A percentile compares a stretch with the other conserved stretches of the same genome.
Conservation (phyloP, 1,140 invertebrate genomes). For the Cecropterus lyciades region DNA sequence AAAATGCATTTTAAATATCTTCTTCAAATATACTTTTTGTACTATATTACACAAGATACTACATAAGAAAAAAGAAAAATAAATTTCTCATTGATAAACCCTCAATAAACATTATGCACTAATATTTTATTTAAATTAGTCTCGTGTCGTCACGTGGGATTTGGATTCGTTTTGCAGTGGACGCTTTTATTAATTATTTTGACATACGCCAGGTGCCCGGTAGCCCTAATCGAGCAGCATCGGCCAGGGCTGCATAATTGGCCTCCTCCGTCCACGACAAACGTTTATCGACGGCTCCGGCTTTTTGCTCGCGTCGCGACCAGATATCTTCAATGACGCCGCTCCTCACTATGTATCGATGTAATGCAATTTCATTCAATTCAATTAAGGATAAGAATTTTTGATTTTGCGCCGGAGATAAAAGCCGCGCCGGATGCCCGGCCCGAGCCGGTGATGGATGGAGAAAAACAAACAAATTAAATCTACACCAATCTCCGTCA, state of each 20-base stretch:
- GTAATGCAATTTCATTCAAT: conserved; percentile 36
- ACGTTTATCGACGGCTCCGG: conserved; percentile 23
- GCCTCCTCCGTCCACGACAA: conserved; percentile 12
- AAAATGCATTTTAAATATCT: too few relatives aligned
- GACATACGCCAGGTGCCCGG: conserved; percentile 1
- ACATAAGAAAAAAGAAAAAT: too few relatives aligned
- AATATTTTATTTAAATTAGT: too few relatives aligned
- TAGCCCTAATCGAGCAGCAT: conserved; percentile 9
- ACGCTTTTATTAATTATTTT: conserved; percentile 8
- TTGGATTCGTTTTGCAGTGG: background rate
- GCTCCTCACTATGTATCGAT: conserved; percentile 34
- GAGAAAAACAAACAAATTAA: conserved; percentile 18
- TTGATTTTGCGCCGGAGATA: conserved; percentile 28
- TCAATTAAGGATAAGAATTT: conserved; percentile 34
- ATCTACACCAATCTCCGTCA: conserved; percentile 14
- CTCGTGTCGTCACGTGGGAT: too few relatives aligned
- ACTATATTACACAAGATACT: too few relatives aligned
- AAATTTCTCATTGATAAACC: too few relatives aligned
- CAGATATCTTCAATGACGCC: conserved; percentile 32
- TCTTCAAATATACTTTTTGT: too few relatives aligned
- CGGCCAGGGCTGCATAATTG: conserved; percentile 27
- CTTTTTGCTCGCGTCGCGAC: conserved; percentile 21
- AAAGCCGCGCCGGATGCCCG: conserved; percentile 4
- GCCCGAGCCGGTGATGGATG: conserved; percentile 9
- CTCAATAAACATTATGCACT: too few relatives aligned